Conservation (phyloP, 1,140 invertebrate genomes). For the Pachyrhynchus sulphureomaculatus region DNA sequence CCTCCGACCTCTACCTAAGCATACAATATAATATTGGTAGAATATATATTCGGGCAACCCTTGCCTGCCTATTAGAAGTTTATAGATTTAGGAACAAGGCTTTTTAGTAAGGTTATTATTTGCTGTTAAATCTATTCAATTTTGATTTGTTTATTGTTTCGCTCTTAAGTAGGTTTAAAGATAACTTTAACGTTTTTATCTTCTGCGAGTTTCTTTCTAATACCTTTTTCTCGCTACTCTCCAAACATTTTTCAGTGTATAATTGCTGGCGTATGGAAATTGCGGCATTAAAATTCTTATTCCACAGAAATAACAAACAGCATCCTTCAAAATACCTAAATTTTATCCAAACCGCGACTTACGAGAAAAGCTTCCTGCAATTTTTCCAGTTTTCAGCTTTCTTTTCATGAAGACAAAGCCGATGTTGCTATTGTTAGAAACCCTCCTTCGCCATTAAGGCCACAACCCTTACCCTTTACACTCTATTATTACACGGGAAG, state of each 20-base stretch:
- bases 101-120: no score
- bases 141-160: no score
- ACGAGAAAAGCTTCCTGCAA: not conserved
- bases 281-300: not conserved
- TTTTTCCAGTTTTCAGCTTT: not conserved
- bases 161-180: no score
- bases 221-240: no score
- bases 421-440: not conserved
- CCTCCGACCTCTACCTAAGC: no score
- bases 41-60: no score
- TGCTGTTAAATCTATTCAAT: no score
- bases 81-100: no score
- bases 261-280: not conserved
- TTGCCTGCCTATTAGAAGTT: no score
- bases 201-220: no score
- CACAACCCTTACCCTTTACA: not conserved
- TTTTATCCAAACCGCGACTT: not conserved
- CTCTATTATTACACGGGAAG: conserved; percentile 10
- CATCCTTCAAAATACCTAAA: not conserved
- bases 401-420: conserved; percentile 1
- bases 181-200: no score
- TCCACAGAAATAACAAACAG: not conserved
- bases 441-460: not conserved
- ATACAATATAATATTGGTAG: no score
- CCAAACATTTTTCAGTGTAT: not conserved